Base-by-base conservation (phyloP, 2,888 invertebrate species). In the Zeuzera pyrina region DNA sequence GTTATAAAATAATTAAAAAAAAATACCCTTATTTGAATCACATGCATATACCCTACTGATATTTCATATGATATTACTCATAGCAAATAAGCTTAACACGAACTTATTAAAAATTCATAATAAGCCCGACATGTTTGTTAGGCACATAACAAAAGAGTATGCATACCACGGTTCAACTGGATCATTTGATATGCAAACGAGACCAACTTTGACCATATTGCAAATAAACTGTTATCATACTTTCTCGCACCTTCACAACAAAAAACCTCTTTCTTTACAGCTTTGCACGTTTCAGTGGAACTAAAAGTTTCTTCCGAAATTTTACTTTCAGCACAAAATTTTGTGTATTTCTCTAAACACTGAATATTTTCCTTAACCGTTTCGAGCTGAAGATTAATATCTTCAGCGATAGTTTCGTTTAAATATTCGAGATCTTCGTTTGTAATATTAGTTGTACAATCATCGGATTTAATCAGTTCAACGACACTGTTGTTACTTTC, bases 181-280 rank as follows among this genome's bases (percentile, higher is more conserved):
- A 72, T 59, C 6, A 73, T 47, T 51, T 77, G 69, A 45, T 74
- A 73, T 4, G 81, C 76, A 39, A 78, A 77, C 2, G 70, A 63
- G 7, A 83, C 79, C 23, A 83, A 41, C 39, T 64, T 69, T 1
- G 72, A 57, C 81, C 81, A 83, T 31, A 74, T 47, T 8, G 50
- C 40, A 15, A 55, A 39, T 4, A 64, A 16, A 34, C 55, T 56
- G 30, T 54, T 54, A 19, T 62, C 60, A 28, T 44, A 39, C 10
- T 57, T 46, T n/a, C 12, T 43, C 12, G 3, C 6, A 6, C 13
- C 12, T 27, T 5, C 6, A 19, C 19, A 19, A 6, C 6, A 6
- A 19, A 45, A n/a, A 4, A 39, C 36, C 24, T 35, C 41, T 29
- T 50, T 50, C 26, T 42, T 41, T 7, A 36, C 31, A 31, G 42